Base-by-base conservation (phyloP, 2,113 vertebrate species). In the Nothocercus julius region DNA sequence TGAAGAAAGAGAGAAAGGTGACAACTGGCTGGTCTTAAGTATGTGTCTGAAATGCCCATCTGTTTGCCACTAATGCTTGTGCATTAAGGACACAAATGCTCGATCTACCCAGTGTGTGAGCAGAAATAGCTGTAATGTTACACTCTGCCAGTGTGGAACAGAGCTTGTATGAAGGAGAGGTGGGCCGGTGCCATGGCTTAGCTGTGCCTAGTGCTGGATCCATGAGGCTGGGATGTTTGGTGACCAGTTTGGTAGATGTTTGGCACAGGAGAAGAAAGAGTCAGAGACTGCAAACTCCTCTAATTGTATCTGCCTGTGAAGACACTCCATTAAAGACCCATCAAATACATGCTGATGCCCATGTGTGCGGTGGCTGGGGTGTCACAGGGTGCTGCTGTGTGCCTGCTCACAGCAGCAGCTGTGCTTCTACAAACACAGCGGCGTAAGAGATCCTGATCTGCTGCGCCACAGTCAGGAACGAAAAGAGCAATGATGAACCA, bases 131-230 rank as follows among this genome's bases (percentile, higher is more conserved):
- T 72, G 44, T 88, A 45, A 42, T 83, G 77, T 58, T 77, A 56
- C 1, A 5, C 19, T 2, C 1, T 74, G 58, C 15, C 2, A 0
- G 7, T 30, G 17, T 58, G 49, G 70, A 42, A 38, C 38, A 73
- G 32, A 42, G 9, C 30, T 74, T 32, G 30, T 1, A 0, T 59
- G 51, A 56, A 16, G 25, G 59, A 42, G 47, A 38, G 17, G 21
- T 44, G 45, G n/a, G 42, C 32, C 14, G 44, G 11, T 2, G 40
- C 6, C 21, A n/a, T 27, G 32, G 59, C 85, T 76, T 64, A 70
- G 49, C 56, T 0, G 0, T 67, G 76, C 73, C 82, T 73, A 0
- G 0, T 5, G 3, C 20, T 59, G 45, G 34, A 56, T 44, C 36
- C 25, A 2, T 72, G 64, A 63, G 27, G 44, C 0, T 3, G 38